phyloP scores from a whole-genome alignment of 2,888 invertebrate species.

The Argyresthia albistria region DNA sequence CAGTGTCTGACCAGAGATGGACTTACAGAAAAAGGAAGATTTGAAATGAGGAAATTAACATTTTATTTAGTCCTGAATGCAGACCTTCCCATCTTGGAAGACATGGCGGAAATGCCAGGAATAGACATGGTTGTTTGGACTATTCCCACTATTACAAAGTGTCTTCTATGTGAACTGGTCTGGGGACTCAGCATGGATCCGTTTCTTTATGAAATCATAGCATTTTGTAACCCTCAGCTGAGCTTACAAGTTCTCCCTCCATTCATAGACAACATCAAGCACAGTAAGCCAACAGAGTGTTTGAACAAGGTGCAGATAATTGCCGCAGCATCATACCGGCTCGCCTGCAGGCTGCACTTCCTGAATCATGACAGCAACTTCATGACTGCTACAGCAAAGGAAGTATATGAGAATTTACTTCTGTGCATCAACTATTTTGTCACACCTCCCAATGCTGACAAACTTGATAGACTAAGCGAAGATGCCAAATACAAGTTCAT shows the following conservation, averaged over 20 bases:
- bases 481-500: conserved; percentile 40
- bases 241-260: conserved; percentile 40
- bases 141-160: conserved; percentile 44
- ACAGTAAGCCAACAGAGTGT: conserved; percentile 36
- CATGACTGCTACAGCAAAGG: conserved; percentile 15
- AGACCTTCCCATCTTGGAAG: conserved; percentile 36
- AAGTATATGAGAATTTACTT: conserved; percentile 30
- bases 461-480: conserved; percentile 28
- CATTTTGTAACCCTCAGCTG: conserved; percentile 35
- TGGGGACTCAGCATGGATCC: conserved; percentile 44
- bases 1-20: conserved; percentile 26
- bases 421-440: conserved; percentile 38
- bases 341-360: conserved; percentile 39
- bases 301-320: conserved; percentile 31
- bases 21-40: conserved; percentile 19
- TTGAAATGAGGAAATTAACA: conserved; percentile 35
- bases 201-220: conserved; percentile 44
- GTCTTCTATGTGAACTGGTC: conserved; percentile 50
- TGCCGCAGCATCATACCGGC: conserved; percentile 33
- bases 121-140: conserved; percentile 45
- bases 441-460: conserved; percentile 38
- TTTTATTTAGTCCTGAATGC: conserved; percentile 48
- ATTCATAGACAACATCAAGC: conserved; percentile 42
- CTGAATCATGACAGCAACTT: conserved; percentile 25
- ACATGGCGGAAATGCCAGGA: conserved; percentile 38